These are phyloP conservation scores for Pomatostomus ruficeps DNA, from an alignment of 2,113 vertebrate genomes.

Conservation along the genomic window DNA sequence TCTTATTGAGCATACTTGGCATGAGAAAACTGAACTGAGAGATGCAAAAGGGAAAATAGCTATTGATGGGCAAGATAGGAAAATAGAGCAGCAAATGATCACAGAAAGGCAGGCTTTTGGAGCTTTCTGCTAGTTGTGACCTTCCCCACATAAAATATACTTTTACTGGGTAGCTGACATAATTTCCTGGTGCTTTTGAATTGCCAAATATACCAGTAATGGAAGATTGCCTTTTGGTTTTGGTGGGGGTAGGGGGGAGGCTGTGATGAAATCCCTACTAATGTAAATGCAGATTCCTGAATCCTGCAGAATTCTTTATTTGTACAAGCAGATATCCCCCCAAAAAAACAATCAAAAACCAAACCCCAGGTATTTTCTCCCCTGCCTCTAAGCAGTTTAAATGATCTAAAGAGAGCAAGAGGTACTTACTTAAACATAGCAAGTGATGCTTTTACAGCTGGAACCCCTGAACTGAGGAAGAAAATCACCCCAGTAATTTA, in stretches of 20 bases:
- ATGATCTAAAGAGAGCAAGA: not conserved
- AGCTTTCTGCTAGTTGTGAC: not conserved
- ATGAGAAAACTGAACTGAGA: not conserved
- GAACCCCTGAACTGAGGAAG: not conserved
- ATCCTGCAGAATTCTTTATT: not conserved
- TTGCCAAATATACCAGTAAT: not conserved
- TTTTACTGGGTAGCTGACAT: not conserved
- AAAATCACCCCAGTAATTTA: not conserved
- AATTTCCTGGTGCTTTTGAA: not conserved
- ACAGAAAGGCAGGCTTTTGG: not conserved
- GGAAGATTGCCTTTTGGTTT: not conserved
- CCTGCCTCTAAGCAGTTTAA: not conserved
- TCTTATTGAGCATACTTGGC: not conserved
- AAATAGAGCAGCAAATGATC: not conserved
- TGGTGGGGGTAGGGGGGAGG: not conserved
- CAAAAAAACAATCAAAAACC: not conserved
- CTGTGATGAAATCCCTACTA: not conserved
- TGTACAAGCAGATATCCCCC: rapidly evolving
- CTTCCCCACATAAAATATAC: not conserved
- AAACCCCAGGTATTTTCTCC: not conserved
- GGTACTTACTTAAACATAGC: not conserved
- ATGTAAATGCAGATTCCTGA: not conserved
- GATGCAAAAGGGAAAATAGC: not conserved
- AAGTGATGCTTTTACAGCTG: not conserved
- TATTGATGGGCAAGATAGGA: not conserved